A percentile compares a stretch with the other conserved stretches of the same genome.
Evolutionary conservation across 1,140 invertebrate genomes (phyloP).

Genomic region (Trissolcus basalis): DNA sequence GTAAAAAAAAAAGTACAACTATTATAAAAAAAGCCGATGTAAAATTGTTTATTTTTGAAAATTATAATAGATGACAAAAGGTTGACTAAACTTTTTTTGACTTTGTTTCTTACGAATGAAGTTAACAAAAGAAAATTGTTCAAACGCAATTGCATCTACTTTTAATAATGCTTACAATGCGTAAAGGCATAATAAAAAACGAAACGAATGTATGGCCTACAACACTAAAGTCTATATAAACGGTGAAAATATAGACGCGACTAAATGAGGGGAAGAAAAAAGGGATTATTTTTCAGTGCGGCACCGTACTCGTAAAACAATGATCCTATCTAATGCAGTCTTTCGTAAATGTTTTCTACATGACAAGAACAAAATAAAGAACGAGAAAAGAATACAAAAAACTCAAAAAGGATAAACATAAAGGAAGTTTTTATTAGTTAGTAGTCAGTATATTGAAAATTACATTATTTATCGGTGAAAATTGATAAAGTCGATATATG

Average conservation of each 20-base stretch:
- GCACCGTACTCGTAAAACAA: constrained; percentile 36
- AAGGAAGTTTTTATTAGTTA: constrained; percentile 70
- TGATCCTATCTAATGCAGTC: constrained; percentile 41
- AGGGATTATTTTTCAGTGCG: constrained; percentile 30
- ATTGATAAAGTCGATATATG: constrained; percentile 64
- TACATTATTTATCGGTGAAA: constrained; percentile 70
- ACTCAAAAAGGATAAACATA: constrained; percentile 59
- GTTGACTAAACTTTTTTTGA: too few species aligned
- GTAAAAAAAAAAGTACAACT: too few species aligned
- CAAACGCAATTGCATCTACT: too few species aligned
- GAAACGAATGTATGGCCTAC: constrained; percentile 19
- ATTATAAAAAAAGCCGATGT: too few species aligned
- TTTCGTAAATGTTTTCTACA: constrained; percentile 26
- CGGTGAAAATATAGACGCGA: constrained; percentile 8
- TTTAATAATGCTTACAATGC: constrained; percentile 1
- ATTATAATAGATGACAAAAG: too few species aligned
- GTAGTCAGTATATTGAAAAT: constrained; percentile 71
- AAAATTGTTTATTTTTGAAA: too few species aligned
- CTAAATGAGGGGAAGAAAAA: constrained; percentile 46
- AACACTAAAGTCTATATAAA: constrained; percentile 22
- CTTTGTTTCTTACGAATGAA: too few species aligned
- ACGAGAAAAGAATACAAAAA: constrained; percentile 3
- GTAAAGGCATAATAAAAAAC: constrained; percentile 18
- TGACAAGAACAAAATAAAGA: constrained; percentile 7
- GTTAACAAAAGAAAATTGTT: too few species aligned